These are phyloP conservation scores for Drosophila willistoni DNA, from an alignment of 1,140 invertebrate genomes.

Conservation along the genomic window DNA sequence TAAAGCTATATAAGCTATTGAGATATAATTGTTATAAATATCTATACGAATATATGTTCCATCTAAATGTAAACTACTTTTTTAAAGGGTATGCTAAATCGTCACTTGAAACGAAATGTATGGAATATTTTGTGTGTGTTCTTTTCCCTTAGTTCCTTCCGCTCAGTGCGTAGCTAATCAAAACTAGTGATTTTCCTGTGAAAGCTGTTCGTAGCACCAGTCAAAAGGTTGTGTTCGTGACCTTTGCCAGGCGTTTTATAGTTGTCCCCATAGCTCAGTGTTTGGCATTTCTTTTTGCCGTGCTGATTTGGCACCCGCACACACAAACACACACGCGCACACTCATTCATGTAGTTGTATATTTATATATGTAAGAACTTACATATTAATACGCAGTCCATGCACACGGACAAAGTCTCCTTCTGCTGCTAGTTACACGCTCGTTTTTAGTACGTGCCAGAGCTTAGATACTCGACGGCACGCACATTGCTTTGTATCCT, in stretches of 20 bases:
- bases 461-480: constrained; percentile 52
- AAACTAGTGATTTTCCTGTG: constrained; percentile 46
- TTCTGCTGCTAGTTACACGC: constrained; percentile 48
- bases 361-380: not conserved
- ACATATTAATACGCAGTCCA: not conserved
- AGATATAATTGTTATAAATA: too few relatives aligned
- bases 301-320: constrained; percentile 67
- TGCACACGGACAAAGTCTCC: constrained; percentile 15
- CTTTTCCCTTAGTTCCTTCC: constrained; percentile 13
- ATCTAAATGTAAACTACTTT: too few relatives aligned
- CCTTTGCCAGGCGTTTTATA: constrained; percentile 73
- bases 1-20: too few relatives aligned
- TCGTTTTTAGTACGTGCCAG: constrained; percentile 55
- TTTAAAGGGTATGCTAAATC: not conserved
- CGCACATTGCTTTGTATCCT: constrained; percentile 44
- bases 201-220: constrained; percentile 37
- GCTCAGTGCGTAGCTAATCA: constrained; percentile 61
- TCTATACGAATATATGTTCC: too few relatives aligned
- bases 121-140: constrained; percentile 25
- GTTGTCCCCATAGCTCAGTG: constrained; percentile 69
- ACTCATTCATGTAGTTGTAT: not conserved
- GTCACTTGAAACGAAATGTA: not conserved
- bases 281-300: constrained; percentile 63
- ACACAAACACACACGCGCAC: too few relatives aligned
- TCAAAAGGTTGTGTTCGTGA: constrained; percentile 80